Evolutionary conservation across 2,797 vertebrate genomes (phyloP), one percentile per base, ranked within the genome.

Genomic region (Trachops cirrhosus): DNA sequence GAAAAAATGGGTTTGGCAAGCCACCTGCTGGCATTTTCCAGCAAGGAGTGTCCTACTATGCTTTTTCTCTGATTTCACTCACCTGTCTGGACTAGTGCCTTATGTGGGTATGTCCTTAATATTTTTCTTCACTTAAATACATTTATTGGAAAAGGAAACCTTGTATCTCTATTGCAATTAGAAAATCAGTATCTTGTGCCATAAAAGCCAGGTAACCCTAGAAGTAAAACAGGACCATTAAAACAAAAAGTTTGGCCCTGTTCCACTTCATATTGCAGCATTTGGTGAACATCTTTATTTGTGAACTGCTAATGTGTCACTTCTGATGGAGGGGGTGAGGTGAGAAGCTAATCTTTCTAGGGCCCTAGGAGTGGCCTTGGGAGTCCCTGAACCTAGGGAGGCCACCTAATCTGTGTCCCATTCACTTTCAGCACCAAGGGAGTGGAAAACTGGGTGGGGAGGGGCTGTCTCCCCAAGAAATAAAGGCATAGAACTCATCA

Each of bases 41-140:
- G 54, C 11, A 6, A 39, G 73, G 39, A 29, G 73, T 10, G 39
- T 44, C 44, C n/a, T 37, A 10, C 15, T 7, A 2, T 4, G 5
- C 22, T 9, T n/a, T 34, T 41, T 44, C 41, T 71, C 6, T 0
- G 34, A 29, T 62, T 39, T n/a, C 54, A 22, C 46, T 22, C 70
- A 6, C 59, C 24, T 1, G 0, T 9, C 24, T 6, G 0, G 29
- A 2, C 29, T 2, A 1, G 12, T 68, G 62, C 70, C 10, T n/a
- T 44, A 7, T 2, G 41, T 78, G 67, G 19, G 29, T 4, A 6
- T 44, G 85, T 78, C 68, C 52, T 88, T 26, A 34, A 54, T 39
- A 22, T 7, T 44, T 29, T 32, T 73, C 68, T 54, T 54, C 37
- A 32, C 10, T 67, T 50, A 85, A 39, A 46, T 44, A 37, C 15